phyloP scores from a whole-genome alignment of 2,888 invertebrate species.

The Hecatera dysodea region DNA sequence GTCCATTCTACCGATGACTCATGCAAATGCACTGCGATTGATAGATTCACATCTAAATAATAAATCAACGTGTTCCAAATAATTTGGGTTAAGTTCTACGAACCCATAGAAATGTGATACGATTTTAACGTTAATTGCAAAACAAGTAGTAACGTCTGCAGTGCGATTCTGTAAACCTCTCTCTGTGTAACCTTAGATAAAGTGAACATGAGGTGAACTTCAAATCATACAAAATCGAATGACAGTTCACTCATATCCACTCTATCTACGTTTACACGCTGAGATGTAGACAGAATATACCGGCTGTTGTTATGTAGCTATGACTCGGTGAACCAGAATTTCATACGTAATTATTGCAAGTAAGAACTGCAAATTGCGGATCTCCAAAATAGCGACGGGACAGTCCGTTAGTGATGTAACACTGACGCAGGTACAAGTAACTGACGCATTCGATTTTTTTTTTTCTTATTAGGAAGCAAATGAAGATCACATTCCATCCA shows the following conservation, averaged over 20 bases:
- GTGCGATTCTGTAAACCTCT: too few relatives aligned
- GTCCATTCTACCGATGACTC: slow-evolving; percentile 26
- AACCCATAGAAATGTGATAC: slow-evolving; percentile 22
- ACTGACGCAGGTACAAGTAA: slow-evolving; percentile 77
- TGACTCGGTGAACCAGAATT: slow-evolving; percentile 52
- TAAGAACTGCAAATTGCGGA: slow-evolving; percentile 57
- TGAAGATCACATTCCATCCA: slow-evolving; percentile 75
- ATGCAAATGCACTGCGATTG: slow-evolving; percentile 29
- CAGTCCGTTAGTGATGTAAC: slow-evolving; percentile 76
- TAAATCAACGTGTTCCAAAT: slow-evolving; percentile 39
- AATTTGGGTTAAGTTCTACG: slow-evolving; percentile 26
- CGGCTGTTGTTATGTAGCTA: slow-evolving; percentile 1
- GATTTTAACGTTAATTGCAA: slow-evolving; percentile 38
- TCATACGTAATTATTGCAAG: slow-evolving; percentile 55
- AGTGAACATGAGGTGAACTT: too few relatives aligned
- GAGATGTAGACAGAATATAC: too few relatives aligned
- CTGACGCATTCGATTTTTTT: slow-evolving; percentile 77
- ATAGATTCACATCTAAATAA: slow-evolving; percentile 30
- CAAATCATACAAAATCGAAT: too few relatives aligned
- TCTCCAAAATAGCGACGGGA: slow-evolving; percentile 65
- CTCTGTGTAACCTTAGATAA: too few relatives aligned
- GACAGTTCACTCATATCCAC: too few relatives aligned
- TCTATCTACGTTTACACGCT: neutral
- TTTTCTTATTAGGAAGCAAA: slow-evolving; percentile 74
- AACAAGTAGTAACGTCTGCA: slow-evolving; percentile 6